Evolutionary conservation across 2,888 invertebrate genomes (phyloP).

Genomic region (Chouioia cunea): DNA sequence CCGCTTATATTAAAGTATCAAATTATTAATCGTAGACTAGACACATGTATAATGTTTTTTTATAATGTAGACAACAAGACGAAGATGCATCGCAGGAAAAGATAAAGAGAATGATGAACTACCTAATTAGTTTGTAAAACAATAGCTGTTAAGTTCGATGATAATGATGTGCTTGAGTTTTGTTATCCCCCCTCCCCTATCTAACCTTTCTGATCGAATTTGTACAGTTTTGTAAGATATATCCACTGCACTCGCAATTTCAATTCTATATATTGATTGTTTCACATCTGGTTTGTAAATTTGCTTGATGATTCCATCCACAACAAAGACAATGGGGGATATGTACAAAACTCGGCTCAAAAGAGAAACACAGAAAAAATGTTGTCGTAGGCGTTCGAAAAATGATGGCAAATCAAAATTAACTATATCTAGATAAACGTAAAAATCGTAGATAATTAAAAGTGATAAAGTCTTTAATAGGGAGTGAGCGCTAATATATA

Average conservation of each 20-base stretch:
- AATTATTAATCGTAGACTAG: too few relatives aligned
- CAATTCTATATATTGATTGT: conserved; percentile 21
- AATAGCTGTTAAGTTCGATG: conserved; percentile 32
- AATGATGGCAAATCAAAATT: too few relatives aligned
- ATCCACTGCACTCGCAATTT: conserved; percentile 3
- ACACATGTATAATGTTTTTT: too few relatives aligned
- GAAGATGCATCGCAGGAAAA: too few relatives aligned
- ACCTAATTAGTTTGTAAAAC: conserved; percentile 30
- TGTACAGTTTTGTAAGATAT: conserved; percentile 46
- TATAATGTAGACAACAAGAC: too few relatives aligned
- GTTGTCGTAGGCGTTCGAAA: conserved; percentile 26
- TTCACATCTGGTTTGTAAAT: conserved; percentile 32
- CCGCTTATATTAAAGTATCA: too few relatives aligned
- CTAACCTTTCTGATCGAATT: conserved; percentile 29
- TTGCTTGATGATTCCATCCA: conserved; percentile 44
- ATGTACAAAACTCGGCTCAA: too few relatives aligned
- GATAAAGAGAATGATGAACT: too few relatives aligned
- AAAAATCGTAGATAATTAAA: conserved; percentile 33
- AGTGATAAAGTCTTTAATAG: conserved; percentile 34
- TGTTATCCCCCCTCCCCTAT: too few relatives aligned
- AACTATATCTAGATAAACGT: too few relatives aligned
- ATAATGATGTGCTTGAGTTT: background rate
- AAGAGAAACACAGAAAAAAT: conserved; percentile 5
- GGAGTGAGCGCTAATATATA: conserved; percentile 39
- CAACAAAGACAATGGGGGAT: background rate